Base-by-base conservation (phyloP, 1,140 invertebrate species). In the Drosophila parvula region DNA sequence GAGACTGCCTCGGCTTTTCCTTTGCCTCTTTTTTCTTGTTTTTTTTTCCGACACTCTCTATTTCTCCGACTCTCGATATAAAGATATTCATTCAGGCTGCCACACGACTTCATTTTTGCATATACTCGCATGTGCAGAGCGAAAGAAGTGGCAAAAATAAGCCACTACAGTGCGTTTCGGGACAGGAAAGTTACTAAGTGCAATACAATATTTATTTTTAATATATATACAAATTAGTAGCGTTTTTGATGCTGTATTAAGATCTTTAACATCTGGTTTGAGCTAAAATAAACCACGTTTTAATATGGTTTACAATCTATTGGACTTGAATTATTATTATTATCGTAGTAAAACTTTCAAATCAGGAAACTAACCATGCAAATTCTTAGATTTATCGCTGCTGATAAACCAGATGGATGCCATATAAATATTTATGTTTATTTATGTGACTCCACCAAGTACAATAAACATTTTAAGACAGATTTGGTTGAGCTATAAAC, bases 41-140 rank as follows among this genome's bases (percentile, higher is more conserved):
- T 51, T 18, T 30, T 30, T 27, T 5, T n/a, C 18, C 38, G 10
- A 69, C 67, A 45, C 50, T 58, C 27, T 65, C 48, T 69, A 38
- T 69, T 57, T 30, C 12, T 65, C 62, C 16, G 64, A 58, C 73
- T 76, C 64, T 78, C 62, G 22, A 69, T 86, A 78, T 81, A 60
- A 68, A 79, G 81, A 79, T 74, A 84, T 84, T 69, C 68, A 70
- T 62, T 57, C 30, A 44, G 48, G 36, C 61, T 43, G 64, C 48
- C 38, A 60, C 51, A 60, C 48, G 62, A 64, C 56, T 79, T 73
- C 67, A 69, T 78, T 78, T 73, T 78, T 78, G 74, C 67, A 85
- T 85, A 78, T 48, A 55, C 18, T 27, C 5, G 18, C 3, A 44
- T 59, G 12, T 47, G 59, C 45, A 73, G 22, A 61, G 47, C 18